Conservation (phyloP, 2,888 invertebrate genomes). For the Sesia bembeciformis region DNA sequence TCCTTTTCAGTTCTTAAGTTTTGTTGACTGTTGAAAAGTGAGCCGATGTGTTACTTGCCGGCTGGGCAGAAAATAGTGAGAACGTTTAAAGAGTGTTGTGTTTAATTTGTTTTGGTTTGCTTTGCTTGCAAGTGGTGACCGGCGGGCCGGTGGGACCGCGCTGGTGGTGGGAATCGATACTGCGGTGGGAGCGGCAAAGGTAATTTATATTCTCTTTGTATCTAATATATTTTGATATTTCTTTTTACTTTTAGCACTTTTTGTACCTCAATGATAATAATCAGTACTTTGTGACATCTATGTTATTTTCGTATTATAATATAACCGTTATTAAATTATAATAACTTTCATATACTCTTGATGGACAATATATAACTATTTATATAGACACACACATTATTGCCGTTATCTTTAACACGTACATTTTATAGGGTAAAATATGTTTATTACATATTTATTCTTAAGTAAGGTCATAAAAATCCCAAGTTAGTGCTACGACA, state of each 20-base stretch:
- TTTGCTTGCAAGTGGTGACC: conserved; percentile 45
- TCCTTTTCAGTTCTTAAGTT: conserved; percentile 44
- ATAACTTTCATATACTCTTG: too few species aligned
- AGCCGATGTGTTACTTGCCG: conserved; percentile 47
- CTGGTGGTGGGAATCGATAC: conserved; percentile 68
- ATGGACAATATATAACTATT: too few species aligned
- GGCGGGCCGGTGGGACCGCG: conserved; percentile 41
- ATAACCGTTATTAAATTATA: too few species aligned
- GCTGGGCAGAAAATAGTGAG: conserved; percentile 41
- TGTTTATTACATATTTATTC: too few species aligned
- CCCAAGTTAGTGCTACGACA: too few species aligned
- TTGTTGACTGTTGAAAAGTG: conserved; percentile 49
- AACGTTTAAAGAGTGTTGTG: conserved; percentile 54
- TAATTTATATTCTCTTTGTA: conserved; percentile 23
- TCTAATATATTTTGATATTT: background rate
- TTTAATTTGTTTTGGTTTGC: conserved; percentile 60
- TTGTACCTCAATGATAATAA: background rate
- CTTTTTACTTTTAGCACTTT: background rate
- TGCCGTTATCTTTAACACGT: too few species aligned
- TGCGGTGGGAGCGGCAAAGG: conserved; percentile 66
- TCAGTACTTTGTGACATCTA: too few species aligned
- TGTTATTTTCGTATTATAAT: too few species aligned
- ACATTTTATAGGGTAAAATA: too few species aligned
- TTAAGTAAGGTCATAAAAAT: too few species aligned
- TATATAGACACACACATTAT: too few species aligned